Percentiles rank a stretch among this genome's conserved stretches.
These are phyloP conservation scores for Tenthredo livida DNA, from an alignment of 2,888 invertebrate species.

Conservation along the genomic window DNA sequence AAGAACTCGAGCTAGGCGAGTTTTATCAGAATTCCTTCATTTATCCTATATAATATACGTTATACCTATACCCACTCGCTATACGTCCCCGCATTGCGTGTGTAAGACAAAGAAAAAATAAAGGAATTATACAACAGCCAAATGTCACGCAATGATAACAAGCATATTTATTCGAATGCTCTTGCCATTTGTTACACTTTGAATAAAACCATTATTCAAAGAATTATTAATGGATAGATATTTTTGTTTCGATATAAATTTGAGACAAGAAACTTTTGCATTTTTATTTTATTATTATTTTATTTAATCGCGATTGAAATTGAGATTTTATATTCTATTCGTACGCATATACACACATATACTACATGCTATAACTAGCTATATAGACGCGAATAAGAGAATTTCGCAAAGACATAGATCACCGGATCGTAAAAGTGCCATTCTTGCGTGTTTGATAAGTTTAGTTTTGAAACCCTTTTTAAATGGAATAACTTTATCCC, in stretches of 20 bases:
- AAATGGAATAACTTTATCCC: conserved; percentile 40
- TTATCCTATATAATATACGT: background rate
- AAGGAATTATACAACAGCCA: background rate
- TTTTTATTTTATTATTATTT: background rate
- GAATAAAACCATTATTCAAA: background rate
- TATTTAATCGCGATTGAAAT: background rate
- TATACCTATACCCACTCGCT: background rate
- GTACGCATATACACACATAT: too few relatives aligned
- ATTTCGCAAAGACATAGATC: conserved; percentile 31
- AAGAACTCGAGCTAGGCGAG: background rate
- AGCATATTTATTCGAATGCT: conserved; percentile 20
- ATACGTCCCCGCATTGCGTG: background rate
- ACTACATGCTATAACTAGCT: background rate
- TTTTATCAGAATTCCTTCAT: conserved; percentile 18
- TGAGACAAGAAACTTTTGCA: background rate
- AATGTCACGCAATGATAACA: conserved; percentile 43
- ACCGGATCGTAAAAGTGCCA: conserved; percentile 42
- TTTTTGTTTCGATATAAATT: background rate
- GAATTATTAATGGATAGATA: conserved; percentile 6
- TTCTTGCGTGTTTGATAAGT: conserved; percentile 43
- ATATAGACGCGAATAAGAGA: background rate
- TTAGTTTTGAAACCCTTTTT: conserved; percentile 41
- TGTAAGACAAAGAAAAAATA: background rate
- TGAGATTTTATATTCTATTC: background rate
- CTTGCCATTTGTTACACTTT: conserved; percentile 27